phyloP scores from a whole-genome alignment of 2,888 invertebrate genomes.

The Cancer borealis region DNA sequence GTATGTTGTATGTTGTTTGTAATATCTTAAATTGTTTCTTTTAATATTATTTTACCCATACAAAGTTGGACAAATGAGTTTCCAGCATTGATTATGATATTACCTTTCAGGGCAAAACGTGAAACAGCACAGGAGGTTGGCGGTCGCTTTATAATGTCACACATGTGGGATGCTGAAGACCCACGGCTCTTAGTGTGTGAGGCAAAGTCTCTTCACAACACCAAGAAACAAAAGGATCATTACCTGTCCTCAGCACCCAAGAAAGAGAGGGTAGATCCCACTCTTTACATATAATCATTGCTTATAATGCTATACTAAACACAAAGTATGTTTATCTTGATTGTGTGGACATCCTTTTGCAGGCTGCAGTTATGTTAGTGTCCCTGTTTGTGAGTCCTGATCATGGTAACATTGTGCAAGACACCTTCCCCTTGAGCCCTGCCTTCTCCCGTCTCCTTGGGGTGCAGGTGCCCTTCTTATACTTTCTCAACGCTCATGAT shows the following conservation, averaged over 20 bases:
- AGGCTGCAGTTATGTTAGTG: conserved; percentile 82
- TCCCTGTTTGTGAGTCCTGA: conserved; percentile 87
- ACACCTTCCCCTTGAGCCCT: conserved; percentile 81
- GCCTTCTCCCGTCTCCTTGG: conserved; percentile 81
- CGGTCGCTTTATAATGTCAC: conserved; percentile 83
- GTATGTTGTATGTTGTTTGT: background rate
- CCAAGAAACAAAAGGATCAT: conserved; percentile 60
- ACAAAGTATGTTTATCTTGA: too few species aligned
- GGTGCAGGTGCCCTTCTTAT: conserved; percentile 83
- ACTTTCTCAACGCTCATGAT: conserved; percentile 79
- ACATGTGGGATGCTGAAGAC: conserved; percentile 94
- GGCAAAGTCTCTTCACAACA: conserved; percentile 83
- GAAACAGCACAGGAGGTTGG: conserved; percentile 79
- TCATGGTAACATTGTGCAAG: conserved; percentile 86
- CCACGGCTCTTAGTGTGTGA: conserved; percentile 92
- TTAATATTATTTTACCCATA: too few species aligned
- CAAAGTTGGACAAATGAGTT: too few species aligned
- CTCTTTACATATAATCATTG: background rate
- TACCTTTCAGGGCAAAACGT: conserved; percentile 69
- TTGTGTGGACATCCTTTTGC: background rate
- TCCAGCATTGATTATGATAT: background rate
- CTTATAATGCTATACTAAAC: background rate
- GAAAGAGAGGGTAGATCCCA: conserved; percentile 53
- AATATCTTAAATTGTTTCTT: background rate
- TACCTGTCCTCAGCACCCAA: conserved; percentile 54